Conservation (phyloP, 2,888 invertebrate genomes). For the Tachina fera region DNA sequence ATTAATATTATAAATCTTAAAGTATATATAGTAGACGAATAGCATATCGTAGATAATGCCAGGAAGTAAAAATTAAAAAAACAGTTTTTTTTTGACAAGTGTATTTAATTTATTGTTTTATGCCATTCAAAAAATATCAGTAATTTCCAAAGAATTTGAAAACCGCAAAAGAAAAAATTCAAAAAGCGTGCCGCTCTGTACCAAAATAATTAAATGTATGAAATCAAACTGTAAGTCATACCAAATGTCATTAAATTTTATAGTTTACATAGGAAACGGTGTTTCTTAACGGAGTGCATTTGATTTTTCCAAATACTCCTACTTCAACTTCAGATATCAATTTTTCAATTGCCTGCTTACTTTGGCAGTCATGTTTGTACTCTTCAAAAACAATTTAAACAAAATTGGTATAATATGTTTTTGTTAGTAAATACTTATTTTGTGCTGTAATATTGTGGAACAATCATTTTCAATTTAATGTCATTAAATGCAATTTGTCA, state of each 20-base stretch:
- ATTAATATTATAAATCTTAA: too few relatives aligned
- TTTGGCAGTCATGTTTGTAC: neutral
- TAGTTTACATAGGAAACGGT: conserved; percentile 9
- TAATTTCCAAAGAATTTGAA: too few relatives aligned
- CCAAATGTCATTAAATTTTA: too few relatives aligned
- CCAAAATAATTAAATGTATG: neutral
- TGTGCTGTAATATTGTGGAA: conserved; percentile 67
- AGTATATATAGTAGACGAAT: too few relatives aligned
- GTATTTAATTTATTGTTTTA: too few relatives aligned
- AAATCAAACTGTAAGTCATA: too few relatives aligned
- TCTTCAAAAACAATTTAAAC: conserved; percentile 4
- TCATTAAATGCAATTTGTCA: conserved; percentile 82
- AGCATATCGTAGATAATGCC: too few relatives aligned
- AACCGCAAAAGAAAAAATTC: too few relatives aligned
- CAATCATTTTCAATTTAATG: conserved; percentile 82
- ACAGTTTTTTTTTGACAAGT: too few relatives aligned
- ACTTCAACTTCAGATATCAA: conserved; percentile 6
- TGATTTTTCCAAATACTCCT: neutral
- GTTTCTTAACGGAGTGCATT: neutral
- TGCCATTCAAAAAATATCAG: too few relatives aligned
- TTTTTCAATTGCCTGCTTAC: conserved; percentile 38
- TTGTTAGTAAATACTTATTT: conserved; percentile 53
- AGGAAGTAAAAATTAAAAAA: too few relatives aligned
- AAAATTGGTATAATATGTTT: conserved; percentile 4
- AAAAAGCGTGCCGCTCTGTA: too few relatives aligned